Percentiles rank a stretch among this genome's conserved stretches.
Evolutionary conservation across 2,113 vertebrate species (phyloP).

Genomic region (Calidris pygmaea): DNA sequence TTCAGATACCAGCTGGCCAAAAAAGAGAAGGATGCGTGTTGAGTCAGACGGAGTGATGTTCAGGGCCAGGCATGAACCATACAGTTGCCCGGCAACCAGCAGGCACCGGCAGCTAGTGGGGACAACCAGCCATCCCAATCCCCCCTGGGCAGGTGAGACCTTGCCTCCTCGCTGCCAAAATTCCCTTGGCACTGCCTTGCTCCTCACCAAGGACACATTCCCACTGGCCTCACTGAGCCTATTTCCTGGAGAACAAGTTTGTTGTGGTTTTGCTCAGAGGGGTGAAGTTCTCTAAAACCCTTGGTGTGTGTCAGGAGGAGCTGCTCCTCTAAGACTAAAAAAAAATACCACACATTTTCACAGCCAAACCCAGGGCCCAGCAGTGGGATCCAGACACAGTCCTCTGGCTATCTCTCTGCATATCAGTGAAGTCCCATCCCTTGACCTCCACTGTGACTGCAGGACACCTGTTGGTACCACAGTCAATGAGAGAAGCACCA

Average conservation of each 20-base stretch:
- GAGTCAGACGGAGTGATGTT: not conserved
- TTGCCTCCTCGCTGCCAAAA: not conserved
- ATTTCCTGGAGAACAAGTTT: not conserved
- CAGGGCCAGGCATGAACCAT: not conserved
- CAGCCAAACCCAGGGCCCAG: not conserved
- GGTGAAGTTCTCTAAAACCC: not conserved
- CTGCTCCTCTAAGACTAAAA: not conserved
- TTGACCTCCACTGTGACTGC: not conserved
- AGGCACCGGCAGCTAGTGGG: not conserved
- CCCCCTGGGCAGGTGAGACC: not conserved
- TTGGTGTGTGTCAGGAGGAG: not conserved
- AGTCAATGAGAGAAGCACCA: not conserved
- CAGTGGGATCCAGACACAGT: not conserved
- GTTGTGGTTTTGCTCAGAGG: not conserved
- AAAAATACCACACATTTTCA: not conserved
- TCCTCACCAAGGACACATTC: not conserved
- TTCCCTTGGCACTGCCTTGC: not conserved
- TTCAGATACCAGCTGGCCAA: not conserved
- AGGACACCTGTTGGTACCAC: not conserved
- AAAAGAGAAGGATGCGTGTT: not conserved
- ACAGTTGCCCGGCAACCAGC: slow-evolving; percentile 61
- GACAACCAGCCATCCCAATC: not conserved
- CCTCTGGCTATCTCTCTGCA: not conserved
- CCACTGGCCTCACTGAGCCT: not conserved
- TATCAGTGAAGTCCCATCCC: not conserved